These are phyloP conservation scores for Trachymyrmex septentrionalis DNA, from an alignment of 1,140 invertebrate genomes.

Conservation along the genomic window DNA sequence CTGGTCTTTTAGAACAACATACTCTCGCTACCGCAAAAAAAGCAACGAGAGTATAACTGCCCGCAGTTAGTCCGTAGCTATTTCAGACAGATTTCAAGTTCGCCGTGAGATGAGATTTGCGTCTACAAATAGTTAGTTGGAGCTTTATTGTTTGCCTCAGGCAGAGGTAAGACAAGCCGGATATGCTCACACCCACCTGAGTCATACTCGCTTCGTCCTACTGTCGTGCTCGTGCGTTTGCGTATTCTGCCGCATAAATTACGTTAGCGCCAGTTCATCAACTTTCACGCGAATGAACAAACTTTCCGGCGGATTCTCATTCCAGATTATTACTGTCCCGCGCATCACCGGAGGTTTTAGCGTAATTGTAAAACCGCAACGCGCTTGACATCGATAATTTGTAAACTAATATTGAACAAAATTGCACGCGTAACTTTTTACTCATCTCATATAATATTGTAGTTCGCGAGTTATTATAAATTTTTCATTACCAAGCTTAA, in stretches of 20 bases:
- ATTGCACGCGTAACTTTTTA: conserved; percentile 25
- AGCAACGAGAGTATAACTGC: not conserved
- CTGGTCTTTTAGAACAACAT: not conserved
- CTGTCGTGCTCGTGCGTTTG: conserved; percentile 14
- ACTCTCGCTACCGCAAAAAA: not conserved
- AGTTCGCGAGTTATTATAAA: not conserved
- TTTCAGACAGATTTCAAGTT: conserved; percentile 55
- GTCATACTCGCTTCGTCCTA: conserved; percentile 7
- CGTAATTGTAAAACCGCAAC: conserved; percentile 49
- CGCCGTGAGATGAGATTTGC: conserved; percentile 20
- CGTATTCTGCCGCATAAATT: conserved; percentile 53
- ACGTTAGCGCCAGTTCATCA: conserved; percentile 59
- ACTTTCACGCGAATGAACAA: conserved; percentile 40
- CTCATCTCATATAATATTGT: not conserved
- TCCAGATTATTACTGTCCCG: conserved; percentile 47
- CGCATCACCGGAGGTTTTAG: conserved; percentile 26
- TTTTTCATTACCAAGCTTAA: conserved; percentile 5
- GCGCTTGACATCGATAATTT: conserved; percentile 34
- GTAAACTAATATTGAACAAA: conserved; percentile 52
- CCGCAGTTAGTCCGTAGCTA: conserved; percentile 20
- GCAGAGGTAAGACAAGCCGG: conserved; percentile 42
- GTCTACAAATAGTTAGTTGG: conserved; percentile 45
- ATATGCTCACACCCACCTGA: not conserved
- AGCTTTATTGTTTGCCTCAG: conserved; percentile 52
- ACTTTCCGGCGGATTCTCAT: conserved; percentile 47